These are phyloP conservation scores for Pelusios castaneus DNA, from an alignment of 2,113 vertebrate genomes.

Conservation along the genomic window DNA sequence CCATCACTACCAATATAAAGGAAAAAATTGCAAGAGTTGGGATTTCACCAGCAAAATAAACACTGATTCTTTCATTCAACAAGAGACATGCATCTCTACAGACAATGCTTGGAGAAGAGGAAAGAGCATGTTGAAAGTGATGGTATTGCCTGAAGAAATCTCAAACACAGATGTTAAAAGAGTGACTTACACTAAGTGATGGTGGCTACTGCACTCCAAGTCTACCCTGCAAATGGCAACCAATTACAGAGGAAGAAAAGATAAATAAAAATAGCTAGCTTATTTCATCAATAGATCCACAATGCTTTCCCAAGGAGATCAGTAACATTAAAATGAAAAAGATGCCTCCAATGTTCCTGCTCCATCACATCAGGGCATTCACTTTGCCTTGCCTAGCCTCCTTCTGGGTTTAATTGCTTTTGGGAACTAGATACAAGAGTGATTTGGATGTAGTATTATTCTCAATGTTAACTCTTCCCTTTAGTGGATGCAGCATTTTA, in stretches of 20 bases:
- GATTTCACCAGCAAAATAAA: neutral
- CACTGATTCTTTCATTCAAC: neutral
- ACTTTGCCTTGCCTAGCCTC: neutral
- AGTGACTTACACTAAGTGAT: neutral
- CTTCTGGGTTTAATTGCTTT: neutral
- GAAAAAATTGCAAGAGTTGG: neutral
- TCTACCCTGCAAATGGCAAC: neutral
- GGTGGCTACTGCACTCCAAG: neutral
- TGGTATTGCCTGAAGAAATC: neutral
- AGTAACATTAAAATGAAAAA: neutral
- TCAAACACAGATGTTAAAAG: neutral
- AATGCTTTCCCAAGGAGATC: neutral
- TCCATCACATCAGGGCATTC: neutral
- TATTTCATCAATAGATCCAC: neutral
- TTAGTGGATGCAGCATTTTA: neutral
- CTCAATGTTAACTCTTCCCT: neutral
- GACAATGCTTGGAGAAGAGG: neutral
- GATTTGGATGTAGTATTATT: accelerated
- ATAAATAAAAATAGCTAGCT: neutral
- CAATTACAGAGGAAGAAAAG: neutral
- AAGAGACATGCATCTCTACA: neutral
- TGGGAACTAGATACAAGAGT: accelerated
- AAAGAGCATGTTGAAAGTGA: neutral
- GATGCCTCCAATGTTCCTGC: too few species aligned
- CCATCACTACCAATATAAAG: neutral